Evolutionary conservation across 2,888 invertebrate species (phyloP), one percentile per base, ranked within the genome.

Genomic region (Ophion costatus): DNA sequence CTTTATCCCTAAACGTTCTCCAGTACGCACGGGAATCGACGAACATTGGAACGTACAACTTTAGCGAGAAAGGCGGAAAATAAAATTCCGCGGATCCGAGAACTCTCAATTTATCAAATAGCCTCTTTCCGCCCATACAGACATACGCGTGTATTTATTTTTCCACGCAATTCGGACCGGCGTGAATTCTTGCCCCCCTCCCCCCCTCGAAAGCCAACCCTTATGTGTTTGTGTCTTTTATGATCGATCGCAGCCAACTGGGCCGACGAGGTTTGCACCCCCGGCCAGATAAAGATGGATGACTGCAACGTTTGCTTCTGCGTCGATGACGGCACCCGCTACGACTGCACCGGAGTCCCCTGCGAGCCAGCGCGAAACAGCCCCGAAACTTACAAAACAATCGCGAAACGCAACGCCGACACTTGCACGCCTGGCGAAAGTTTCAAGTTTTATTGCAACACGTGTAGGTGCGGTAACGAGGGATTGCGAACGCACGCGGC

Each of bases 281-380:
- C 76, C 6, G 80, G 80, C 20, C 38, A 70, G 33, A 80, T 9
- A 11, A 71, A 33, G 51, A 75, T 24, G 64, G 24, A 76, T 5
- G 76, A 57, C 33, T 80, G 83, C 80, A 80, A 80, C 59, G 38
- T 17, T 56, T 83, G 79, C 64, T 29, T 75, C 29, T 79, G 83
- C 66, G n/a, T 61, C 11, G 17, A 3, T 14, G 79, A 73, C 20
- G 83, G 74, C 20, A 14, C 29, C 1, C 38, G 38, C 9, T 71
- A 45, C 24, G 80, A 20, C 14, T 77, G 77, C 61, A 82, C 81
- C 24, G 33, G 6, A 63, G 45, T 56, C 33, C n/a, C 10, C 10
- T 69, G 75, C 38, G 6, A 22, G 14, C n/a, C 17, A 5, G 17
- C 42, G 24, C n/a, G n/a, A 24, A 38, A 38, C 63, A 56, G 29